A percentile compares a stretch with the other conserved stretches of the same genome.
These are phyloP conservation scores for Melanerpes formicivorus DNA, from an alignment of 2,113 vertebrate genomes.

Conservation along the genomic window DNA sequence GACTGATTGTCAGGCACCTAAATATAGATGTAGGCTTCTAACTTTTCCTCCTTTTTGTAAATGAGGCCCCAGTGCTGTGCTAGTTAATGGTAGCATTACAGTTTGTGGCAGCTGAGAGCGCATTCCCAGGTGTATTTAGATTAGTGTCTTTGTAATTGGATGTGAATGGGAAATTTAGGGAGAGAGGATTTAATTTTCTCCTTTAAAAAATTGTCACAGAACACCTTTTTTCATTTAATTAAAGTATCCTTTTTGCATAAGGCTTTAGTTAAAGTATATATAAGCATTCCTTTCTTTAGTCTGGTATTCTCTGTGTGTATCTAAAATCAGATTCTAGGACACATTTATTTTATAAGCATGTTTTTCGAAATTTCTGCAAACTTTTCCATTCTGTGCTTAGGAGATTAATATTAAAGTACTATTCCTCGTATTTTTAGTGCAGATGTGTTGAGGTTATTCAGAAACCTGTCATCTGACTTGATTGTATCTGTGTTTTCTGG, in stretches of 20 bases:
- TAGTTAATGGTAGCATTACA: slow-evolving; percentile 46
- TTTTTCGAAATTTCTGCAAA: neutral
- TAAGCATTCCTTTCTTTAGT: neutral
- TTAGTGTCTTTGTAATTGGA: slow-evolving; percentile 53
- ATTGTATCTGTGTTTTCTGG: neutral
- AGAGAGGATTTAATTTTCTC: neutral
- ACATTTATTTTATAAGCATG: neutral
- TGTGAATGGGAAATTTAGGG: slow-evolving; percentile 35
- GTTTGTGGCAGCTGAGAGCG: slow-evolving; percentile 10
- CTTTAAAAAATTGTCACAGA: slow-evolving; percentile 8
- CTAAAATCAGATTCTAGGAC: neutral
- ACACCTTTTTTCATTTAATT: neutral
- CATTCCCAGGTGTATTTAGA: slow-evolving; percentile 27
- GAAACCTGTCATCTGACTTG: neutral
- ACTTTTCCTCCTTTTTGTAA: neutral
- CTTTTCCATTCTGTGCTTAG: neutral
- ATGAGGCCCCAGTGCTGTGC: neutral
- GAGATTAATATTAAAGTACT: neutral
- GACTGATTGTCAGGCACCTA: slow-evolving; percentile 41
- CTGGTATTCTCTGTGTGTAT: neutral
- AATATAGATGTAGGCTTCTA: slow-evolving; percentile 43
- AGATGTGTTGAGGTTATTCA: neutral
- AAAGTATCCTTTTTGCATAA: neutral
- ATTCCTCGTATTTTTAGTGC: neutral
- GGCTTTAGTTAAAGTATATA: neutral